Percentiles rank a stretch among this genome's conserved stretches.
Evolutionary conservation across 2,797 vertebrate species (phyloP).

Genomic region (Oreochromis grahami): DNA sequence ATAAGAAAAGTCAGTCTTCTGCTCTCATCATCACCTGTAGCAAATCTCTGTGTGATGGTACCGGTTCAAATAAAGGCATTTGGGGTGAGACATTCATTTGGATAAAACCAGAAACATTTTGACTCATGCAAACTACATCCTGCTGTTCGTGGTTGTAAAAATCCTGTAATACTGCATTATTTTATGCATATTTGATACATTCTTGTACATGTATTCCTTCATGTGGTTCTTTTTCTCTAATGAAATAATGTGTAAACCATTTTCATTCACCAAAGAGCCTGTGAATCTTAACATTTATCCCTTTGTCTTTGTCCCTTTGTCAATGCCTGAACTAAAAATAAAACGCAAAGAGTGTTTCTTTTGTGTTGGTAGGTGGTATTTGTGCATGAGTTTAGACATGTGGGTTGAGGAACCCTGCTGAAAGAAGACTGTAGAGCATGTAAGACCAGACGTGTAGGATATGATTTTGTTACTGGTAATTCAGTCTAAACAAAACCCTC

Average conservation of each 20-base stretch:
- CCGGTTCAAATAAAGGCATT: background rate
- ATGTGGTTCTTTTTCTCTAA: background rate
- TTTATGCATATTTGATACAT: slow-evolving; percentile 2
- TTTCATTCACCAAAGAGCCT: slow-evolving; percentile 1
- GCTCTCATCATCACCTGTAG: background rate
- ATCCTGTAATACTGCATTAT: background rate
- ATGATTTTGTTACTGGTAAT: background rate
- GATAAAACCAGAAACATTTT: background rate
- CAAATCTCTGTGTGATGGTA: background rate
- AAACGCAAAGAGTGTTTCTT: slow-evolving; percentile 22
- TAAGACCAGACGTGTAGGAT: background rate
- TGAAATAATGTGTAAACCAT: background rate
- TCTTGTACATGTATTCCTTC: slow-evolving; percentile 4
- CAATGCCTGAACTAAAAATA: slow-evolving; percentile 44
- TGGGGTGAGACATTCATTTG: background rate
- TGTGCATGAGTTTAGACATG: background rate
- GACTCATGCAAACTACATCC: background rate
- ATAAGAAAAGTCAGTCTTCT: background rate
- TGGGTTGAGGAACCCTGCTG: background rate
- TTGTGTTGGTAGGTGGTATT: slow-evolving; percentile 11
- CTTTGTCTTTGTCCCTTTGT: slow-evolving; percentile 13
- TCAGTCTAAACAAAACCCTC: background rate
- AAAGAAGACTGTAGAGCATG: background rate
- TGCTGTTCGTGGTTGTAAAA: background rate
- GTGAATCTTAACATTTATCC: background rate